Base-by-base conservation (phyloP, 2,797 vertebrate species). In the Hippoglossus hippoglossus region DNA sequence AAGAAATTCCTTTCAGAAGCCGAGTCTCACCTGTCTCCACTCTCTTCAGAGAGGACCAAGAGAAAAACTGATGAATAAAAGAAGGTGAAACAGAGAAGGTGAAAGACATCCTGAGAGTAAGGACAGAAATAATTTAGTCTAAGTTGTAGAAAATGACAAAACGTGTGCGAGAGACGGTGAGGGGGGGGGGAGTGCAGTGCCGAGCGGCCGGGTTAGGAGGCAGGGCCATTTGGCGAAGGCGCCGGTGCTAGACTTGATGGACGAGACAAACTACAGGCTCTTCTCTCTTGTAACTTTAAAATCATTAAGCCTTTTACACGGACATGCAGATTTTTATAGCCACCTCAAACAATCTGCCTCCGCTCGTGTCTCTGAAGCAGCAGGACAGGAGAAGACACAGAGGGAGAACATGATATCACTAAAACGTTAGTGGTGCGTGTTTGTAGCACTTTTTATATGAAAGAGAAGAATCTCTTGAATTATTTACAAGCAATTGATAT, bases 291-390 rank as follows among this genome's bases (percentile, higher is more conserved):
- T 94, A 94, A 94, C 93, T 93, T 93, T 92, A 82, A 94, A 94
- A 94, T 94, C 92, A 94, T 95, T 94, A 94, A 94, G 93, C 92
- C 89, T 94, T 89, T 93, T 93, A 92, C 86, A 93, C 77, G 81
- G 82, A 86, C 87, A 91, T 92, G 87, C 87, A 83, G 91, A 91
- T 89, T 92, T 94, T 92, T 92, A 94, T 84, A 53, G 87, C 85
- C 91, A 88, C 85, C 85, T 88, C 85, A 71, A 79, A 80, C 83
- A 85, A 84, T 82, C 89, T 83, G 84, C 76, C 31, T 58, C 73
- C 56, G 57, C 71, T 75, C 78, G 28, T 77, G 76, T 74, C 81
- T 77, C 65, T 69, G 67, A 61, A 84, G 87, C 71, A 71, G 81
- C 79, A 49, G 69, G 67, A 67, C 12, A 64, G 52, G 63, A 53